Base-by-base conservation (phyloP, 2,113 vertebrate species). In the Pseudopodoces humilis region DNA sequence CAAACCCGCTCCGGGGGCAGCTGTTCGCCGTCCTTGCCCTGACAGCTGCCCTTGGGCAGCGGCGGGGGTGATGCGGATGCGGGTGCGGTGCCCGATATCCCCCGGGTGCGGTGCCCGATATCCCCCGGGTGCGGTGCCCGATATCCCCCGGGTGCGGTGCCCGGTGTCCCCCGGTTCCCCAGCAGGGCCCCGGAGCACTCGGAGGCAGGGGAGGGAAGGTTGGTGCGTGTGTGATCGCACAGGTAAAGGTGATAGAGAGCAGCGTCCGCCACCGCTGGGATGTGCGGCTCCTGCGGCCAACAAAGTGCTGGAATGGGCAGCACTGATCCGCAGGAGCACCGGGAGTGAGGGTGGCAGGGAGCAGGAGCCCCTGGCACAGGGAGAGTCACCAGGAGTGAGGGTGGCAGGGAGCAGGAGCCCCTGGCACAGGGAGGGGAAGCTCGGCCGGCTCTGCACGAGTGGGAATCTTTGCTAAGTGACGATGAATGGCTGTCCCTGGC, bases 311-410 rank as follows among this genome's bases (percentile, higher is more conserved):
- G 46, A 1, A 24, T 1, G 28, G 2, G 2, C 78, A 2, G 47
- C 2, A 0, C 41, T 0, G 78, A 13, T 1, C n/a, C 11, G 8
- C 52, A 1, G 72, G 3, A 20, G 65, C 25, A 12, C 0, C 18
- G 0, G 3, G 6, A 0, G 0, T 3, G 41, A 0, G 39, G 46
- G 58, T 6, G 74, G 78, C 72, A 9, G 17, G 1, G 39, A 39
- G 39, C 39, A 39, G 39, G 39, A 39, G 39, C 39, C 39, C 39
- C 39, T 39, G 39, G 39, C 39, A 39, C 39, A 39, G 39, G 39
- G 39, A 39, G 39, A 39, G 11, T 39, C 24, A 33, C 0, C 15
- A 0, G 3, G 6, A 1, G 0, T 4, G 41, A 0, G 41, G 44
- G 50, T 7, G 71, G 80, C 75, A 16, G 17, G 1, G 59, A 12